These are phyloP conservation scores for Sarcophaga bullata DNA, from an alignment of 1,140 invertebrate genomes.

Conservation along the genomic window DNA sequence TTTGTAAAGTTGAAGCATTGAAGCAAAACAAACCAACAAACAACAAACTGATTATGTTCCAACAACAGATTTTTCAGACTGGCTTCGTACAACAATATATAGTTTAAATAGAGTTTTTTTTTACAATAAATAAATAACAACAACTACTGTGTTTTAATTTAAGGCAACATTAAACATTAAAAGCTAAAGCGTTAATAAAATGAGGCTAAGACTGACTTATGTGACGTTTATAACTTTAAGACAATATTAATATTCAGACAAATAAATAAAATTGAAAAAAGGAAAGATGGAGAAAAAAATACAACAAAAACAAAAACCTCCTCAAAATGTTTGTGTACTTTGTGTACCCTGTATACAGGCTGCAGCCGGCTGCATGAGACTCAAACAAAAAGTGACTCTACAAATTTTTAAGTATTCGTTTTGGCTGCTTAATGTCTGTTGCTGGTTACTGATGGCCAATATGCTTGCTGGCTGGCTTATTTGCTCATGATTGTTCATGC, in stretches of 20 bases:
- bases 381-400: not conserved
- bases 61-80: too few relatives aligned
- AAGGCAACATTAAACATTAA: not conserved
- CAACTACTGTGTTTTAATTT: not conserved
- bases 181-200: constrained; percentile 33
- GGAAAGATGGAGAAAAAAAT: not conserved
- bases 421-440: constrained; percentile 32
- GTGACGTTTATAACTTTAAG: constrained; percentile 36
- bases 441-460: too few relatives aligned
- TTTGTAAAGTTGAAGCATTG: too few relatives aligned
- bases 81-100: not conserved
- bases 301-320: not conserved
- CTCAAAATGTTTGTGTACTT: too few relatives aligned
- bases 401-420: not conserved
- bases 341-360: too few relatives aligned
- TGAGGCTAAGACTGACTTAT: constrained; percentile 37
- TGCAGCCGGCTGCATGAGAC: too few relatives aligned
- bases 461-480: too few relatives aligned
- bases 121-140: not conserved
- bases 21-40: too few relatives aligned
- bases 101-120: not conserved
- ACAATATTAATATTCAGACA: constrained; percentile 20
- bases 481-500: constrained; percentile 12
- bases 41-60: too few relatives aligned
- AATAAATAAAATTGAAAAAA: not conserved